Percentiles rank a stretch among this genome's conserved stretches.
phyloP scores from a whole-genome alignment of 2,888 invertebrate species.

The Plagodis dolabraria region DNA sequence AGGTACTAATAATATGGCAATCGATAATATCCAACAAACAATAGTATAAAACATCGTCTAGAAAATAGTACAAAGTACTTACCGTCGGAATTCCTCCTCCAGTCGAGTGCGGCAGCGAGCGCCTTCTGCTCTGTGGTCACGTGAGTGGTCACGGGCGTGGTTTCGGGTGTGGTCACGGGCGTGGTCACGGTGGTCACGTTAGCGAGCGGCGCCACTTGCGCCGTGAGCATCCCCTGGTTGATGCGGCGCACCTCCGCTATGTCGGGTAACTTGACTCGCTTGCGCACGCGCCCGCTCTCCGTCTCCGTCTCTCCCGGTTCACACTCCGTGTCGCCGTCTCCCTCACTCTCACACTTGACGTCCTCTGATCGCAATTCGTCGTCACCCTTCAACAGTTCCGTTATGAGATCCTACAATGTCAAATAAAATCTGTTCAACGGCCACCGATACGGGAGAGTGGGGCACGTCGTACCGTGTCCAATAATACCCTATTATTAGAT shows the following conservation, averaged over 20 bases:
- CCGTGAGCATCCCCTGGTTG: conserved; percentile 38
- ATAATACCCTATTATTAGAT: too few relatives aligned
- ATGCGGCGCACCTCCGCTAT: conserved; percentile 36
- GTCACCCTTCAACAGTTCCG: not conserved
- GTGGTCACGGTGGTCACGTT: too few relatives aligned
- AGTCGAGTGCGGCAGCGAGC: too few relatives aligned
- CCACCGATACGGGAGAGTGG: too few relatives aligned
- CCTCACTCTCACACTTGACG: not conserved
- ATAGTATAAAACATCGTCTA: too few relatives aligned
- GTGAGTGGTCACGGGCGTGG: not conserved
- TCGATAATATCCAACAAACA: too few relatives aligned
- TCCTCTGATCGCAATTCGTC: not conserved
- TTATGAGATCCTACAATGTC: not conserved
- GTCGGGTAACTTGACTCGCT: conserved; percentile 40
- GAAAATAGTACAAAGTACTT: too few relatives aligned
- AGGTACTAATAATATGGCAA: too few relatives aligned
- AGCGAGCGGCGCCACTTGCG: conserved; percentile 42
- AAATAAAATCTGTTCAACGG: too few relatives aligned
- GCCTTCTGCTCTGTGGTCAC: not conserved
- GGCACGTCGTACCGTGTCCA: too few relatives aligned
- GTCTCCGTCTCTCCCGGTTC: not conserved
- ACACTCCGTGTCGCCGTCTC: not conserved
- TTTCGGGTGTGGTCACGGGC: not conserved
- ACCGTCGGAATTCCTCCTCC: too few relatives aligned
- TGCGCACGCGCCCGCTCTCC: conserved; percentile 4